Percentiles rank a stretch among this genome's conserved stretches.
Conservation (phyloP, 2,113 vertebrate genomes). For the Myrmecophaga tridactyla region DNA sequence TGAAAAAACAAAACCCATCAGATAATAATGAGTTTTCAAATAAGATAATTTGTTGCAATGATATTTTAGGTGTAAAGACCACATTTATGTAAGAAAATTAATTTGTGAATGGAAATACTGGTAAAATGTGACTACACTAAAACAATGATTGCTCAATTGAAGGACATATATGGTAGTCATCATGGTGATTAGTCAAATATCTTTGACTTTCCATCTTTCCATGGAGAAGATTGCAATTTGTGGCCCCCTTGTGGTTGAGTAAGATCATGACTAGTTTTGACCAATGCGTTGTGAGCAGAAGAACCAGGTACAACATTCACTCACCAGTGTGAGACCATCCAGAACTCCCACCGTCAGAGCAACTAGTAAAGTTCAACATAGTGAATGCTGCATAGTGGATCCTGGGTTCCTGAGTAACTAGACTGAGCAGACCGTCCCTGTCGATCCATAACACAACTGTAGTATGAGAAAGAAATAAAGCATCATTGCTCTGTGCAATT, state of each 20-base stretch:
- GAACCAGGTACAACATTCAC: background rate
- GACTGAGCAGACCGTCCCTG: background rate
- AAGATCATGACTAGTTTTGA: background rate
- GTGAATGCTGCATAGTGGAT: background rate
- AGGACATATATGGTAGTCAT: background rate
- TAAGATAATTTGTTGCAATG: conserved; percentile 64
- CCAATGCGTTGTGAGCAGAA: background rate
- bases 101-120: conserved; percentile 27
- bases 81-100: background rate
- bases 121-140: background rate
- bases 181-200: background rate
- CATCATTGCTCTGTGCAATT: background rate
- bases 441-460: background rate
- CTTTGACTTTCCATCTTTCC: background rate
- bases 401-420: background rate
- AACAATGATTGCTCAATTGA: background rate
- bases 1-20: conserved; percentile 68
- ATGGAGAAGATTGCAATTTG: background rate
- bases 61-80: conserved; percentile 69
- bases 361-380: background rate
- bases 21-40: conserved; percentile 75
- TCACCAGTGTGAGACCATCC: background rate
- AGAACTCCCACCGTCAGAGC: background rate
- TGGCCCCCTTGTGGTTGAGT: background rate
- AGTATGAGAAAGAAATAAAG: background rate